Percentiles rank a stretch among this genome's conserved stretches.
Conservation (phyloP, 2,797 vertebrate species). For the Valencia hispanica region DNA sequence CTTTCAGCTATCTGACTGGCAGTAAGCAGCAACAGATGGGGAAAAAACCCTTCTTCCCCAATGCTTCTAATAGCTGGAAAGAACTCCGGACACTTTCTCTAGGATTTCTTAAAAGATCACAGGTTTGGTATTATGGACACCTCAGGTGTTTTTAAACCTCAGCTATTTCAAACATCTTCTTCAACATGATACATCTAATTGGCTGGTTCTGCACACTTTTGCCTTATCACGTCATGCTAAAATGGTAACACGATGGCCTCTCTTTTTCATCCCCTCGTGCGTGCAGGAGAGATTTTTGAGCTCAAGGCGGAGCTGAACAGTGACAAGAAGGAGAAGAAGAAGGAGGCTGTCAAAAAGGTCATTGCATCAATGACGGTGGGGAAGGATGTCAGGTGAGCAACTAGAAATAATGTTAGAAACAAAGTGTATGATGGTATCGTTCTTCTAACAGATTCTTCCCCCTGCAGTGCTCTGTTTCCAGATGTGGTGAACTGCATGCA, state of each 20-base stretch:
- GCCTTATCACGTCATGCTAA: not conserved
- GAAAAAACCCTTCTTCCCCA: too few relatives aligned
- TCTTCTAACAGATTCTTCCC: not conserved
- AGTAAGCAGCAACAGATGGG: not conserved
- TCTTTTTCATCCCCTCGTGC: constrained; percentile 10
- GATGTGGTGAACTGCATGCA: constrained; percentile 99
- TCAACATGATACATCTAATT: not conserved
- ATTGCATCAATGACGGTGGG: constrained; percentile 98
- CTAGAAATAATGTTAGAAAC: not conserved
- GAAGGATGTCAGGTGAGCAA: constrained; percentile 94
- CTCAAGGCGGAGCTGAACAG: constrained; percentile 98
- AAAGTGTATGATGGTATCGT: not conserved
- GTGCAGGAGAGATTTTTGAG: constrained; percentile 95
- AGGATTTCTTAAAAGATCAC: not conserved
- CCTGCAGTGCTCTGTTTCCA: constrained; percentile 90
- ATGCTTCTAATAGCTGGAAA: too few relatives aligned
- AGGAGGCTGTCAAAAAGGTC: constrained; percentile 98
- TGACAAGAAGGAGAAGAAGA: constrained; percentile 99
- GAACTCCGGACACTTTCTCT: not conserved
- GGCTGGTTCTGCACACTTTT: not conserved
- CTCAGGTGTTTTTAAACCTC: not conserved
- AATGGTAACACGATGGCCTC: not conserved
- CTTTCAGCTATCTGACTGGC: not conserved
- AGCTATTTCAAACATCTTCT: not conserved
- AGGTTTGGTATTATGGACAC: not conserved